Conservation (phyloP, 2,797 vertebrate species). For the Erethizon dorsatum region DNA sequence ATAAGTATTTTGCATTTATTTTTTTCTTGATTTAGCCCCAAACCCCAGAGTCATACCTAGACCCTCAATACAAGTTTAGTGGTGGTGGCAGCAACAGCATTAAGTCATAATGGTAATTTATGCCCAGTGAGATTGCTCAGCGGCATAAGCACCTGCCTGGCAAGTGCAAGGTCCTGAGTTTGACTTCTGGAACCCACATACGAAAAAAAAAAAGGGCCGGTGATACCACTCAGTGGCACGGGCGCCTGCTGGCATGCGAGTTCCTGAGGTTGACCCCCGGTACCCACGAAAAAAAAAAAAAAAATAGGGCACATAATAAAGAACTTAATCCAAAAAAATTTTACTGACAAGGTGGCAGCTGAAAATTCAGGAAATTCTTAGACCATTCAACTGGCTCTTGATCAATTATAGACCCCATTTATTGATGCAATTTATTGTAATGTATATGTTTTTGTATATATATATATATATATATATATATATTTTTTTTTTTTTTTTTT, state of each 20-base stretch:
- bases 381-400: neutral
- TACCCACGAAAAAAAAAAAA: too few species aligned
- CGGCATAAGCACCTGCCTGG: too few species aligned
- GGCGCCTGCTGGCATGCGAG: too few species aligned
- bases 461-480: too few species aligned
- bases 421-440: conserved; percentile 40
- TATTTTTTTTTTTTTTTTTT: too few species aligned
- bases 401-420: conserved; percentile 26
- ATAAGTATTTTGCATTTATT: neutral
- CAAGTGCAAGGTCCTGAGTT: too few species aligned
- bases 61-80: neutral
- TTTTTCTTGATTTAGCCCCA: neutral
- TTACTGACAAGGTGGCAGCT: neutral
- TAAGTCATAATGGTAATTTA: neutral
- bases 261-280: too few species aligned
- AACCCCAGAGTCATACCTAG: neutral
- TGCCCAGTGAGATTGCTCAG: too few species aligned
- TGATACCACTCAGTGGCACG: too few species aligned
- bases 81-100: neutral
- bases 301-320: neutral
- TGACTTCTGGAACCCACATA: too few species aligned
- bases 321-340: neutral
- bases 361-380: neutral
- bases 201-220: too few species aligned
- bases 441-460: conserved; percentile 4